These are phyloP conservation scores for Oscheius sp. DNA, from an alignment of 2,888 invertebrate genomes.

Conservation along the genomic window DNA sequence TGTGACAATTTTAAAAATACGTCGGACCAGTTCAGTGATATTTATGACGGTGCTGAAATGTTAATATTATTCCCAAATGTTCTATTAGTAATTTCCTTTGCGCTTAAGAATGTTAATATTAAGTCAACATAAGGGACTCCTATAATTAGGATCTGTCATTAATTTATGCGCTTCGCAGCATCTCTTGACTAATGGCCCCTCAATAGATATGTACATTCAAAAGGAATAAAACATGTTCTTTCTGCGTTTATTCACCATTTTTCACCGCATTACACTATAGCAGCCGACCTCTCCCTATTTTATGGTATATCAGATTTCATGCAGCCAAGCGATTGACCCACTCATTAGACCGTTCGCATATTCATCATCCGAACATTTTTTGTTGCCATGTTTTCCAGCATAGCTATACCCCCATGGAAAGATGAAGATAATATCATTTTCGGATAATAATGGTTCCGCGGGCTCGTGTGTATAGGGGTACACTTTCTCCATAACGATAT, in stretches of 20 bases:
- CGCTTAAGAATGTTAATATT: neutral
- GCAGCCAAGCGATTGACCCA: neutral
- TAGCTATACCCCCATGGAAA: too few species aligned
- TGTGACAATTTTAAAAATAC: constrained; percentile 36
- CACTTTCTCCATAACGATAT: too few species aligned
- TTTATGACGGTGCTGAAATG: constrained; percentile 23
- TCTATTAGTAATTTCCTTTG: constrained; percentile 6
- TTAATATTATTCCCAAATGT: neutral
- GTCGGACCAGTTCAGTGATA: constrained; percentile 6
- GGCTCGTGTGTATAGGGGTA: too few species aligned
- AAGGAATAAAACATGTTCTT: neutral
- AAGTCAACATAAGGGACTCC: neutral
- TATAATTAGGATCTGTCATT: constrained; percentile 23
- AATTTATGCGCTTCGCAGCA: constrained; percentile 30
- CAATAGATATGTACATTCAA: neutral
- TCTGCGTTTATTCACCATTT: neutral
- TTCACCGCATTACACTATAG: neutral
- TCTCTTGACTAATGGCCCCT: constrained; percentile 16
- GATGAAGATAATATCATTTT: too few species aligned
- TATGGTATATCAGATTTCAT: constrained; percentile 27
- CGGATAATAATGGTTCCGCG: too few species aligned
- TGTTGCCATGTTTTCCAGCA: too few species aligned
- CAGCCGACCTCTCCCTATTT: constrained; percentile 19
- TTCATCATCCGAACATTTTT: too few species aligned
- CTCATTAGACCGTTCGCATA: too few species aligned